These are phyloP conservation scores for Torymus texanus DNA, from an alignment of 2,888 invertebrate genomes.

Conservation along the genomic window DNA sequence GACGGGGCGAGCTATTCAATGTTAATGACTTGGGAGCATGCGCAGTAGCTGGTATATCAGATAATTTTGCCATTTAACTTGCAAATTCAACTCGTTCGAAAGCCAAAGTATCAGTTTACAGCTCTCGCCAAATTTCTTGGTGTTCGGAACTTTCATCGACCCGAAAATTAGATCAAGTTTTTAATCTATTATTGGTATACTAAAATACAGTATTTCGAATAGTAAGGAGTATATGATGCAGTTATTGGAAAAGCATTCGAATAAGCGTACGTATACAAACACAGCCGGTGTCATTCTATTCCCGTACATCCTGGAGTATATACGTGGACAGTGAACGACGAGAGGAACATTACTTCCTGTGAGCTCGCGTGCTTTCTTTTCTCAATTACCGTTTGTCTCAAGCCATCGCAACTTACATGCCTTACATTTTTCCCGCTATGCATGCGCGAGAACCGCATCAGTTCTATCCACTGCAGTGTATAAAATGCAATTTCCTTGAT, in stretches of 20 bases:
- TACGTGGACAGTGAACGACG: slow-evolving; percentile 3
- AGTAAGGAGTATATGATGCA: neutral
- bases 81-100: slow-evolving; percentile 15
- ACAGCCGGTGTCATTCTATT: slow-evolving; percentile 23
- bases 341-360: slow-evolving; percentile 34
- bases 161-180: no score
- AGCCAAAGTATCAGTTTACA: slow-evolving; percentile 11
- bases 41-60: neutral
- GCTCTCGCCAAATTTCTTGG: slow-evolving; percentile 4
- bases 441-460: no score
- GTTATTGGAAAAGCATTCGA: slow-evolving; percentile 16
- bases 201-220: no score
- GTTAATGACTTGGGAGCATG: slow-evolving; percentile 26
- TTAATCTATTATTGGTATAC: no score
- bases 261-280: slow-evolving; percentile 8
- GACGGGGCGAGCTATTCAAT: slow-evolving; percentile 28
- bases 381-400: slow-evolving; percentile 12
- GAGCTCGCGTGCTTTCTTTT: slow-evolving; percentile 25
- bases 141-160: neutral
- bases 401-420: neutral
- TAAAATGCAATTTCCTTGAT: no score
- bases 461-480: no score
- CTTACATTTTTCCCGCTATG: slow-evolving; percentile 19
- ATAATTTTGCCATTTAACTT: slow-evolving; percentile 37
- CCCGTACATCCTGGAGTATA: slow-evolving; percentile 19